phyloP scores from a whole-genome alignment of 2,797 vertebrate species.

The Todus mexicanus region DNA sequence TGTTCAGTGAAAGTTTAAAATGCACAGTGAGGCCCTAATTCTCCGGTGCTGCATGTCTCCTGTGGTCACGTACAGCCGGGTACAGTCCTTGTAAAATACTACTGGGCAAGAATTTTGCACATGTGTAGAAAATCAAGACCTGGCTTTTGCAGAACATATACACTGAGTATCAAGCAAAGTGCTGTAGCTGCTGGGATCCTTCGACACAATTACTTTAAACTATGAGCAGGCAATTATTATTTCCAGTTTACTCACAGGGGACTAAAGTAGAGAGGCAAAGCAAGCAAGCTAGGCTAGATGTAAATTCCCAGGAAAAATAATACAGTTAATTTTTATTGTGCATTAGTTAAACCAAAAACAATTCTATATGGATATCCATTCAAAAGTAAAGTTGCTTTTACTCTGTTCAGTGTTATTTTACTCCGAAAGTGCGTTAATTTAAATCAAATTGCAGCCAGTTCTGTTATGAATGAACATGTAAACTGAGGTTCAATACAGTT shows the following conservation, averaged over 20 bases:
- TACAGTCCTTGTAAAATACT: not conserved
- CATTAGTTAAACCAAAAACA: conserved; percentile 42
- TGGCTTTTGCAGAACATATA: not conserved
- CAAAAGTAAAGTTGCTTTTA: conserved; percentile 29
- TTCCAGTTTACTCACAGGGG: not conserved
- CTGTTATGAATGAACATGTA: conserved; percentile 8
- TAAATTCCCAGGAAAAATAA: not conserved
- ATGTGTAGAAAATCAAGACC: not conserved
- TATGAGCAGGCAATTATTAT: not conserved
- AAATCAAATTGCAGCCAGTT: conserved; percentile 36
- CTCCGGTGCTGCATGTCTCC: not conserved
- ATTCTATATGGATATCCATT: not conserved
- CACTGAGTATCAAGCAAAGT: not conserved
- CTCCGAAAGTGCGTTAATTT: conserved; percentile 43
- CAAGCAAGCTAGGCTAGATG: not conserved
- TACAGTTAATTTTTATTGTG: not conserved
- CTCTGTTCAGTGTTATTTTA: conserved; percentile 25
- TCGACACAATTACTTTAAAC: not conserved
- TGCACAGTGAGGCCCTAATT: not conserved
- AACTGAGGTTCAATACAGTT: conserved; percentile 8
- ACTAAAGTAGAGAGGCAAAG: not conserved
- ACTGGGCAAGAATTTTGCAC: not conserved
- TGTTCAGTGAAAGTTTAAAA: conserved; percentile 6
- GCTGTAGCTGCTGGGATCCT: not conserved
- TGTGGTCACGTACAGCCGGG: not conserved